Evolutionary conservation across 2,888 invertebrate species (phyloP).

Genomic region (Gortyna flavago): DNA sequence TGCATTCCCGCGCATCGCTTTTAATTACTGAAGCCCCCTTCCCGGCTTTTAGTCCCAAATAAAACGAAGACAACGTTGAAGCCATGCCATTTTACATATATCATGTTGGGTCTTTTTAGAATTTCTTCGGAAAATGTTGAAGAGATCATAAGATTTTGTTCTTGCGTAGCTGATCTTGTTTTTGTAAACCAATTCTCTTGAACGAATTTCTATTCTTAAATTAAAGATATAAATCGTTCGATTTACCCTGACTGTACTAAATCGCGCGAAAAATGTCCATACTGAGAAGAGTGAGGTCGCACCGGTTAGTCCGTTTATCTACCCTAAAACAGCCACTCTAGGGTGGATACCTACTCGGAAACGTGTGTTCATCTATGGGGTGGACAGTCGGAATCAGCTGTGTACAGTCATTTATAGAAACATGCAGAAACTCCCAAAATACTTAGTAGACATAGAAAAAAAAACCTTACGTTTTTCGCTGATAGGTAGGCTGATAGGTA

Average conservation of each 20-base stretch:
- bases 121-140: not conserved
- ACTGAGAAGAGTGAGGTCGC: too few species aligned
- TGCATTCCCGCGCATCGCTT: conserved; percentile 50
- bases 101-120: conserved; percentile 5
- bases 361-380: too few species aligned
- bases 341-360: too few species aligned
- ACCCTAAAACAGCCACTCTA: not conserved
- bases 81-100: conserved; percentile 17
- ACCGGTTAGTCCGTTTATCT: too few species aligned
- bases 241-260: not conserved
- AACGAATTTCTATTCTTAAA: not conserved
- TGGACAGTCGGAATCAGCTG: too few species aligned
- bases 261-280: not conserved
- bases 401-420: too few species aligned
- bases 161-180: conserved; percentile 3
- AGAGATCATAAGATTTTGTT: conserved; percentile 3
- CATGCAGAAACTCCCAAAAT: too few species aligned
- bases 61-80: conserved; percentile 18
- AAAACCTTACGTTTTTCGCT: too few species aligned
- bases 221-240: not conserved
- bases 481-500: too few species aligned
- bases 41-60: conserved; percentile 28
- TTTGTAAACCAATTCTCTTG: conserved; percentile 1
- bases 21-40: conserved; percentile 42
- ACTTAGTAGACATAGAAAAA: too few species aligned